Evolutionary conservation across 2,797 vertebrate species (phyloP).

Genomic region (Brachyrhaphis roseni): DNA sequence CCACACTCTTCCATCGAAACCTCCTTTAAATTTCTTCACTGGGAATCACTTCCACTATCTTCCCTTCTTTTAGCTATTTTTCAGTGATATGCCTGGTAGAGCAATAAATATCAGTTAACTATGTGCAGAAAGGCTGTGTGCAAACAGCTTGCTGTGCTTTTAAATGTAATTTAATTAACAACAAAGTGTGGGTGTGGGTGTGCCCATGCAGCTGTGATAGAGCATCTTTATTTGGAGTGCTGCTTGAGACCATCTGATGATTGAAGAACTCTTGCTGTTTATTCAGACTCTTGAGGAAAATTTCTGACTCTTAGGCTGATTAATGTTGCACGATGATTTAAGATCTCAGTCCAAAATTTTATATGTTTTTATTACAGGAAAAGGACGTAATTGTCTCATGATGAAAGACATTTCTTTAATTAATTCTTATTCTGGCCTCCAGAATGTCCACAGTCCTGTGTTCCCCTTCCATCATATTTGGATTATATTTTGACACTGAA

Average conservation of each 20-base stretch:
- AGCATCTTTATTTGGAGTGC: conserved; percentile 6
- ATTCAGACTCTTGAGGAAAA: neutral
- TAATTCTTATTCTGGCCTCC: neutral
- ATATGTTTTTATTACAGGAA: neutral
- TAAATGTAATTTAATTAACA: neutral
- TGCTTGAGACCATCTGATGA: neutral
- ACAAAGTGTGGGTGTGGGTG: neutral
- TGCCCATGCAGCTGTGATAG: neutral
- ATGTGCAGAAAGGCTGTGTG: neutral
- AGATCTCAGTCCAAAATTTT: too few relatives aligned
- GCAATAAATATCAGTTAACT: neutral
- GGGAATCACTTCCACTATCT: neutral
- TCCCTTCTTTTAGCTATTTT: neutral
- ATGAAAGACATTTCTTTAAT: neutral
- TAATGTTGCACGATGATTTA: neutral
- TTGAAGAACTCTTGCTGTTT: neutral
- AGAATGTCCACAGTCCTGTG: neutral
- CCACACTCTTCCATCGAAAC: neutral
- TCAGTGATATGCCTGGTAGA: neutral
- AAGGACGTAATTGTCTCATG: neutral
- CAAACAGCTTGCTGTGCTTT: neutral
- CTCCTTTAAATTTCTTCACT: neutral
- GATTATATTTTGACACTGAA: neutral
- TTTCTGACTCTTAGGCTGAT: conserved; percentile 5
- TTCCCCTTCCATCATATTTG: neutral